These are phyloP conservation scores for Myotis planiceps DNA, from an alignment of 2,797 vertebrate genomes.

Conservation along the genomic window DNA sequence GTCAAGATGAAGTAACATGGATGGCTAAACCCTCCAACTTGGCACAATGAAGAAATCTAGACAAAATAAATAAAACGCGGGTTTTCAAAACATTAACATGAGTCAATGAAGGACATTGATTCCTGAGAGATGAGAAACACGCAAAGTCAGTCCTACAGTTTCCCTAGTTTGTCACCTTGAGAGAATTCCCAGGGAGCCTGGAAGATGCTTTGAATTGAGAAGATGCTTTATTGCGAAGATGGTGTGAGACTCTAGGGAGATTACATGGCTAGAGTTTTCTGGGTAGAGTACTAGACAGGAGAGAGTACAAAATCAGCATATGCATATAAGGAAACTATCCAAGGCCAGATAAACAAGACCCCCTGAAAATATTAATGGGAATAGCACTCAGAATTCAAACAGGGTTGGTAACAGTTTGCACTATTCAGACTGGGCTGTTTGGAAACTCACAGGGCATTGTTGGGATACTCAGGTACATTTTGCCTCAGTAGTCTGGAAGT, in stretches of 20 bases:
- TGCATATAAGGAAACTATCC: background rate
- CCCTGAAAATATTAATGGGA: background rate
- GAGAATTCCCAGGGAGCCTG: background rate
- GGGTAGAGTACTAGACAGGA: background rate
- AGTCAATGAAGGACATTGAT: background rate
- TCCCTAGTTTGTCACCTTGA: background rate
- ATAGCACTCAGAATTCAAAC: background rate
- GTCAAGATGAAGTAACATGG: background rate
- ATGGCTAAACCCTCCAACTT: background rate
- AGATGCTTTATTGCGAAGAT: background rate
- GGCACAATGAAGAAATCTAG: background rate
- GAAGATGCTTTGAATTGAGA: background rate
- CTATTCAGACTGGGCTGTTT: background rate
- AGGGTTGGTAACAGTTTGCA: background rate
- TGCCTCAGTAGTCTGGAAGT: background rate
- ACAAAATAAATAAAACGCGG: background rate
- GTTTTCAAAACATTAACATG: background rate
- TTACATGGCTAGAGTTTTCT: background rate
- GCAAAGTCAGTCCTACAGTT: background rate
- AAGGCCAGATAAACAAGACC: background rate
- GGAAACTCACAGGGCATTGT: background rate
- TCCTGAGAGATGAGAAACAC: background rate
- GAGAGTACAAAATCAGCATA: background rate
- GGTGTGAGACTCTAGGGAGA: background rate
- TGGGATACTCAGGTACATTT: background rate